Percentiles rank a stretch among this genome's conserved stretches.
phyloP scores from a whole-genome alignment of 2,797 vertebrate species.

The Poeciliopsis turneri region DNA sequence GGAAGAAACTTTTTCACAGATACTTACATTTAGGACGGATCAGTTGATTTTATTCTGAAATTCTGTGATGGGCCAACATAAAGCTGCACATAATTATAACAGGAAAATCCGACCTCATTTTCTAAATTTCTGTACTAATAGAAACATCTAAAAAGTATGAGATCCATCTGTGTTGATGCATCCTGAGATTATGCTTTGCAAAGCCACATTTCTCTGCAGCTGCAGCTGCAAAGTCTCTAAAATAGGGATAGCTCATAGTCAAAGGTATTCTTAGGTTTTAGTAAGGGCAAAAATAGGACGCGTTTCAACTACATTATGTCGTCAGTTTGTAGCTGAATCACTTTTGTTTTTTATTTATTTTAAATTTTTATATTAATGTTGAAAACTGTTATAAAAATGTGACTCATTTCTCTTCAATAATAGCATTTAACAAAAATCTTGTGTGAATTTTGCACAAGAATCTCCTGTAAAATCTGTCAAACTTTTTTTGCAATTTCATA shows the following conservation, averaged over 20 bases:
- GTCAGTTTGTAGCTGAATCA: too few relatives aligned
- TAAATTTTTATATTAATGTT: neutral
- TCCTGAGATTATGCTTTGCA: neutral
- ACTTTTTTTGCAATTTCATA: neutral
- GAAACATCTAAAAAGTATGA: neutral
- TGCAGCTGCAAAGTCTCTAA: neutral
- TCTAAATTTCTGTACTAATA: neutral
- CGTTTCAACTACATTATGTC: too few relatives aligned
- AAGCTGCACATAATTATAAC: neutral
- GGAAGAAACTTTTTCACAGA: neutral
- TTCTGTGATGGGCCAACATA: neutral
- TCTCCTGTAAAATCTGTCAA: neutral
- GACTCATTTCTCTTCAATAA: neutral
- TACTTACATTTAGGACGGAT: neutral
- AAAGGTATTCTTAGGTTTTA: too few relatives aligned
- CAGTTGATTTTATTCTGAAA: neutral
- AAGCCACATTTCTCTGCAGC: neutral
- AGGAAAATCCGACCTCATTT: neutral
- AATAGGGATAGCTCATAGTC: neutral
- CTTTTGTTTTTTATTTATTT: neutral
- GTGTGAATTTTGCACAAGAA: neutral
- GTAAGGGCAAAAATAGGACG: too few relatives aligned
- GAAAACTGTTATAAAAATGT: neutral
- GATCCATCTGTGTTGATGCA: neutral
- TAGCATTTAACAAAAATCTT: neutral